A percentile compares a stretch with the other conserved stretches of the same genome.
These are phyloP conservation scores for Protosalanx chinensis DNA, from an alignment of 2,797 vertebrate species.

Conservation along the genomic window DNA sequence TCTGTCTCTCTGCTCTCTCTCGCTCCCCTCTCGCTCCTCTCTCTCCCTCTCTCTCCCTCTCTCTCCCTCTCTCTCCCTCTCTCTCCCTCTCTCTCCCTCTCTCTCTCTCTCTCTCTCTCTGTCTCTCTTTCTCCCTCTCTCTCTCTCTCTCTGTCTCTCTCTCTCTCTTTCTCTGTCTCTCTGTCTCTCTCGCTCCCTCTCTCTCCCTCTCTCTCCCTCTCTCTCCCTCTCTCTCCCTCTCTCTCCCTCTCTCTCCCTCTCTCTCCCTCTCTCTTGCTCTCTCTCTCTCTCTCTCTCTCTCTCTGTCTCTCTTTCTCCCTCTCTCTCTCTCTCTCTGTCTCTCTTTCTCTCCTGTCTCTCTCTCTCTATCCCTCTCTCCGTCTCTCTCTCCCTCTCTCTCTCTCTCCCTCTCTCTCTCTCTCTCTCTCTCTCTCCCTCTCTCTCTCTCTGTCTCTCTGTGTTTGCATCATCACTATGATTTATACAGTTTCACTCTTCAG, in stretches of 20 bases:
- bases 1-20: neutral
- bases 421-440: neutral
- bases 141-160: neutral
- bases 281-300: neutral
- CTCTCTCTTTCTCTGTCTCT: neutral
- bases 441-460: neutral
- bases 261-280: constrained; percentile 1
- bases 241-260: neutral
- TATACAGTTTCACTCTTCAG: neutral
- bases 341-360: neutral
- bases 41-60: neutral
- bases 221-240: neutral
- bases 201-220: too few relatives aligned
- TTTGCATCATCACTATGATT: constrained; percentile 5
- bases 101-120: neutral
- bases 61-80: neutral
- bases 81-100: neutral
- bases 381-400: neutral
- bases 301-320: neutral
- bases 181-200: neutral
- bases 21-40: constrained; percentile 1
- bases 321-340: constrained; percentile 2
- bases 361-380: neutral
- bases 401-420: neutral
- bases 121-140: neutral